phyloP scores from a whole-genome alignment of 2,888 invertebrate genomes.

The Brenthis daphne region DNA sequence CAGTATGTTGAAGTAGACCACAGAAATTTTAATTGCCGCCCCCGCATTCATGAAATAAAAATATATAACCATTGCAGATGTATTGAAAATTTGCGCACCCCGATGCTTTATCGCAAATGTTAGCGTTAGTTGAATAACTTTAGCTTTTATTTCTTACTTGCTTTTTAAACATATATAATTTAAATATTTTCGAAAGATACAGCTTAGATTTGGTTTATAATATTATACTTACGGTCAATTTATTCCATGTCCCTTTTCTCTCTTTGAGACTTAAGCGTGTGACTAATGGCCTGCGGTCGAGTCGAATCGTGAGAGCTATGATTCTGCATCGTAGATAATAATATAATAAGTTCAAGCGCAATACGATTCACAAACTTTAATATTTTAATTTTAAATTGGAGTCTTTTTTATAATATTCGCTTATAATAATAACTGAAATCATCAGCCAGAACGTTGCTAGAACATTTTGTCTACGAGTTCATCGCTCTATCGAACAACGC shows the following conservation, averaged over 20 bases:
- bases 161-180: too few species aligned
- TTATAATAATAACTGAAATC: slow-evolving; percentile 31
- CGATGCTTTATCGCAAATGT: slow-evolving; percentile 10
- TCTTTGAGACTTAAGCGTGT: slow-evolving; percentile 48
- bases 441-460: slow-evolving; percentile 32
- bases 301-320: slow-evolving; percentile 57
- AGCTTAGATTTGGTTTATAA: neutral
- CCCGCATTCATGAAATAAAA: slow-evolving; percentile 41
- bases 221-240: slow-evolving; percentile 19
- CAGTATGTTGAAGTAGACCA: slow-evolving; percentile 63
- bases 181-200: neutral
- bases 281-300: slow-evolving; percentile 58
- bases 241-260: slow-evolving; percentile 24
- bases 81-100: slow-evolving; percentile 16
- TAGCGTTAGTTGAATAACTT: neutral
- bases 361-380: slow-evolving; percentile 24
- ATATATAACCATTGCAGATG: slow-evolving; percentile 20
- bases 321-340: slow-evolving; percentile 53
- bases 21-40: slow-evolving; percentile 66
- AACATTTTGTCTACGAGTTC: slow-evolving; percentile 34
- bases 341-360: slow-evolving; percentile 35
- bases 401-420: slow-evolving; percentile 21
- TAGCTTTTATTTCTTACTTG: too few species aligned
- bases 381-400: slow-evolving; percentile 22
- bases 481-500: slow-evolving; percentile 31